phyloP scores from a whole-genome alignment of 2,113 vertebrate genomes.

The Nerophis ophidion region DNA sequence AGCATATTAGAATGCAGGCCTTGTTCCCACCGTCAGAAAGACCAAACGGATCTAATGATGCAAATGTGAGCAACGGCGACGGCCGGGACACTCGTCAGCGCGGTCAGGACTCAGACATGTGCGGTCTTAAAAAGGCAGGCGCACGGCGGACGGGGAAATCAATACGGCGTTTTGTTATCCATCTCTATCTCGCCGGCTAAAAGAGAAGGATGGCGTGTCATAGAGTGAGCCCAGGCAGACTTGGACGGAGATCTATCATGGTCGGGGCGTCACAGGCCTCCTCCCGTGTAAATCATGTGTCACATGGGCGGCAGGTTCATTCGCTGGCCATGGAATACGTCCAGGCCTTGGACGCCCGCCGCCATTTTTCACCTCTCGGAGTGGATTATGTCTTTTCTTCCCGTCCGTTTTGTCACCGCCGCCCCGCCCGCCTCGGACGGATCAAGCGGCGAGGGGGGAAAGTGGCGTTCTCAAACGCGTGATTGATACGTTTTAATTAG shows the following conservation, averaged over 20 bases:
- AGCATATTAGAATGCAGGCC: slow-evolving; percentile 3
- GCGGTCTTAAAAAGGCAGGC: slow-evolving; percentile 47
- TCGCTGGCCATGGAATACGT: slow-evolving; percentile 76
- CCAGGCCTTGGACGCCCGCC: slow-evolving; percentile 60
- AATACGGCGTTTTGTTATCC: slow-evolving; percentile 76
- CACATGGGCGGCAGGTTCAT: slow-evolving; percentile 77
- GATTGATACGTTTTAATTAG: slow-evolving; percentile 64
- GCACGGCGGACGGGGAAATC: slow-evolving; percentile 67
- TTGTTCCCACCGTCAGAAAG: slow-evolving; percentile 5
- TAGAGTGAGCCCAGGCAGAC: slow-evolving; percentile 68
- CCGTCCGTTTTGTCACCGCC: slow-evolving; percentile 52
- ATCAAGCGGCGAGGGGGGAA: slow-evolving; percentile 24
- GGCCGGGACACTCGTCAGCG: slow-evolving; percentile 47
- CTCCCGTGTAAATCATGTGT: slow-evolving; percentile 77
- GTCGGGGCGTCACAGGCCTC: slow-evolving; percentile 68
- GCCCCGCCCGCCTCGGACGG: slow-evolving; percentile 35
- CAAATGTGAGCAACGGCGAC: slow-evolving; percentile 29
- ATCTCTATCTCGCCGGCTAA: slow-evolving; percentile 77
- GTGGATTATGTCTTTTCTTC: slow-evolving; percentile 69
- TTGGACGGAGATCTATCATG: slow-evolving; percentile 69
- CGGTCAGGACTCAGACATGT: slow-evolving; percentile 56
- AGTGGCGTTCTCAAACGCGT: slow-evolving; percentile 26
- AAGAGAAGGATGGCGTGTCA: slow-evolving; percentile 79
- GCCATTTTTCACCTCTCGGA: slow-evolving; percentile 64
- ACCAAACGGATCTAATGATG: slow-evolving; percentile 28